Evolutionary conservation across 92 coral and sea anemone genomes (phyloP), one percentile per base, ranked within the genome.

Genomic region (Meandrina meandrites): DNA sequence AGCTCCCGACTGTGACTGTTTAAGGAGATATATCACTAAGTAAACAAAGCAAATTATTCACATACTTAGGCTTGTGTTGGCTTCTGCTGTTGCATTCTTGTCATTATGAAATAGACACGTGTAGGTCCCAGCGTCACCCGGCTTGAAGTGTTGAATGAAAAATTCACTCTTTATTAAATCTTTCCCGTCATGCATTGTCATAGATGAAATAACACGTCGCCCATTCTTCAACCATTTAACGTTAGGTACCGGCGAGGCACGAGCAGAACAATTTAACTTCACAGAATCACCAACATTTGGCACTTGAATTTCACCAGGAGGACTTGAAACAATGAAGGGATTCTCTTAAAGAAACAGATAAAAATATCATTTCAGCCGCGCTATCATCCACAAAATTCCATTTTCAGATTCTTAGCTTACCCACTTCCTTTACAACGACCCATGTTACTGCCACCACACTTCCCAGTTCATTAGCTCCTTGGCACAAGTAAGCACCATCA

Each of bases 361-460:
- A 7, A 57, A 57, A 7, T n/a, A n/a, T 7, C 18, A 57, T 57
- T 21, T 7, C 64, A 57, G 12, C 24, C 64, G 24, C 18, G 24
- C 24, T 57, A 7, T 57, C 5, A 57, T 22, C 3, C 18, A 7
- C 24, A 57, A 57, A n/a, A n/a, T n/a, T n/a, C n/a, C 18, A 57
- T 3, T 40, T 40, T 40, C 45, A 53, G 58, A 53, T 53, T 53
- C 30, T 66, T 0, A 66, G 31, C 72, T 67, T 67, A 67, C 72
- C 72, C 9, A 67, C 72, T n/a, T 67, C 36, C 18, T 67, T 67
- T 1, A 67, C 72, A 6, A 67, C 13, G 31, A 67, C 22, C 73
- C 73, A 67, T 67, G 22, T n/a, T 35, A 67, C 73, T n/a, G 73
- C 73, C 73, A 67, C 22, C 36, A 67, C 36, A 67, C 35, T 67